These are phyloP conservation scores for Achatina immaculata DNA, from an alignment of 1,140 invertebrate species.

Conservation along the genomic window DNA sequence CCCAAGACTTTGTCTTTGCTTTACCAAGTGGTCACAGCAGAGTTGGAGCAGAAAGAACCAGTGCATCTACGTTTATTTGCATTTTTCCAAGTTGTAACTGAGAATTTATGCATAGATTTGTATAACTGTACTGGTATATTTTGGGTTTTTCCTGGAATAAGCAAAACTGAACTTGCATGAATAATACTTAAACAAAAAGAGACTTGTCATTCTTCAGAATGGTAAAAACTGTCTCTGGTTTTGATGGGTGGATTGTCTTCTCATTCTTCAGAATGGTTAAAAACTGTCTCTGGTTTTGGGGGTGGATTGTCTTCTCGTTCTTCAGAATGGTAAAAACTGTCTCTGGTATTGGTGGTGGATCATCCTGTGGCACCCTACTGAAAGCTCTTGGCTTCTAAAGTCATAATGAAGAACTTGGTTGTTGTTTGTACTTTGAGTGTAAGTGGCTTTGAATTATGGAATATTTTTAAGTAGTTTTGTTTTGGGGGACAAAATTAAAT, in stretches of 20 bases:
- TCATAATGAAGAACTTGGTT: too few species aligned
- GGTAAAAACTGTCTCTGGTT: neutral
- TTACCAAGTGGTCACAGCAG: too few species aligned
- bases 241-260: too few species aligned
- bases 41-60: too few species aligned
- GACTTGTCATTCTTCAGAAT: neutral
- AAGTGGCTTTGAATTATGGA: too few species aligned
- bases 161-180: too few species aligned
- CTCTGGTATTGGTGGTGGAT: neutral
- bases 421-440: too few species aligned
- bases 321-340: neutral
- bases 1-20: neutral
- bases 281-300: neutral
- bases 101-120: neutral
- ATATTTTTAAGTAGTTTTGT: too few species aligned
- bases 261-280: too few species aligned
- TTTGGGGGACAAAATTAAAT: too few species aligned
- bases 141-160: neutral
- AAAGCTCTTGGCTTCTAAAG: too few species aligned
- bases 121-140: neutral
- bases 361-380: too few species aligned
- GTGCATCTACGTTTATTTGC: neutral
- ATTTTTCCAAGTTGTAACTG: neutral
- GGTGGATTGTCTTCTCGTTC: neutral
- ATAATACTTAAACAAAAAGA: neutral